These are phyloP conservation scores for Siniperca obscura DNA, from an alignment of 2,797 vertebrate species.

Conservation along the genomic window DNA sequence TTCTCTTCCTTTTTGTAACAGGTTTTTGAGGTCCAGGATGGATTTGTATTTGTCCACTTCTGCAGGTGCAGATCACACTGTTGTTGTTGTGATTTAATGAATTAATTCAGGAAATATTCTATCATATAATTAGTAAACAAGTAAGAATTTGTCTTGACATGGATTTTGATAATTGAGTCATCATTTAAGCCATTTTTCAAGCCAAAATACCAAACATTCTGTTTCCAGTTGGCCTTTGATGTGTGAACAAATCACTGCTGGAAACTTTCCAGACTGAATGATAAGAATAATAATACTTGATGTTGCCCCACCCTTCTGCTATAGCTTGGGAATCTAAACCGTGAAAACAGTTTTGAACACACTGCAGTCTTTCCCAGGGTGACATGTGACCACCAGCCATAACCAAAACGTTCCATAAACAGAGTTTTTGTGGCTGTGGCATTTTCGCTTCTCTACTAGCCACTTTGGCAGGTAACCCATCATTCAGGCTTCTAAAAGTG, in stretches of 20 bases:
- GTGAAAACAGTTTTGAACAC: not conserved
- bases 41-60: not conserved
- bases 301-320: not conserved
- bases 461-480: slow-evolving; percentile 16
- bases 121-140: not conserved
- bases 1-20: not conserved
- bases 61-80: not conserved
- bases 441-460: not conserved
- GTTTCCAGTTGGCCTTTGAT: not conserved
- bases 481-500: not conserved
- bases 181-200: not conserved
- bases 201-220: not conserved
- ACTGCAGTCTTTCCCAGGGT: not conserved
- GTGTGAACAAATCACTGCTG: no score
- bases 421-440: slow-evolving; percentile 20
- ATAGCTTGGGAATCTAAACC: not conserved
- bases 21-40: not conserved
- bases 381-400: slow-evolving; percentile 5
- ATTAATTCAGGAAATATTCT: not conserved
- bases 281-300: not conserved
- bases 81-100: not conserved
- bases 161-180: not conserved
- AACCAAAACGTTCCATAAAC: slow-evolving; percentile 14
- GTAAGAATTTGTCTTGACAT: not conserved
- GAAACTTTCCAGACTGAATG: not conserved